Evolutionary conservation across 2,888 invertebrate genomes (phyloP), one percentile per base, ranked within the genome.

Genomic region (Caenorhabditis zanzibari): DNA sequence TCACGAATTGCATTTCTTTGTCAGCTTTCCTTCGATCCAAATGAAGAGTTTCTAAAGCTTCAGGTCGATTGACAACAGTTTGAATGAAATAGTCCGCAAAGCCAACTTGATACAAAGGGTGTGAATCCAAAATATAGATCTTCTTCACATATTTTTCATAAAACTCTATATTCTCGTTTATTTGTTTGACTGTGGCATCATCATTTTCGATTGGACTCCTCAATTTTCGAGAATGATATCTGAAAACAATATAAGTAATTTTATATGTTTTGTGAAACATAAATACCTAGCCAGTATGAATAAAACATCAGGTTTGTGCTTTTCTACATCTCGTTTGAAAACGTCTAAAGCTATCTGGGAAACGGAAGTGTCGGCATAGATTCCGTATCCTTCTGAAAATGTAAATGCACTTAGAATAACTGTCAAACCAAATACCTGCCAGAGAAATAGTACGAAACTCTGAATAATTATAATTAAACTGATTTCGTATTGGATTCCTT

Each of bases 401-500:
- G 19, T 4, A 19, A 12, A 22, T 12, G 9, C 16, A 9, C 14
- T 32, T 58, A 14, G 14, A 24, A 35, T 16, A 6, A 47, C 1
- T 2, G 3, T 47, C 5, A n/a, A n/a, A n/a, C 3, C 2, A 6
- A 52, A 35, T 24, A 75, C 81, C 69, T 22, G n/a, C 24, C 2
- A 74, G 14, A 19, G 82, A 32, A 26, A 64, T 16, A 24, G 52
- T 59, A 19, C 52, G 35, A 22, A 71, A 82, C 2, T 41, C 14
- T 9, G 66, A 59, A 28, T 82, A 82, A 14, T 76, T 76, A 9
- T 58, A 56, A 26, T 76, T 28, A 28, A 76, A 76, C 0, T 47
- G 28, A 9, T 3, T 22, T 54, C 61, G 26, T 5, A 75, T 74
- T 24, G 24, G 44, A 16, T 72, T 41, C 7, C 24, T 28, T 16